Percentiles rank a stretch among this genome's conserved stretches.
Evolutionary conservation across 2,888 invertebrate species (phyloP).

Genomic region (Augochlorella aurata): DNA sequence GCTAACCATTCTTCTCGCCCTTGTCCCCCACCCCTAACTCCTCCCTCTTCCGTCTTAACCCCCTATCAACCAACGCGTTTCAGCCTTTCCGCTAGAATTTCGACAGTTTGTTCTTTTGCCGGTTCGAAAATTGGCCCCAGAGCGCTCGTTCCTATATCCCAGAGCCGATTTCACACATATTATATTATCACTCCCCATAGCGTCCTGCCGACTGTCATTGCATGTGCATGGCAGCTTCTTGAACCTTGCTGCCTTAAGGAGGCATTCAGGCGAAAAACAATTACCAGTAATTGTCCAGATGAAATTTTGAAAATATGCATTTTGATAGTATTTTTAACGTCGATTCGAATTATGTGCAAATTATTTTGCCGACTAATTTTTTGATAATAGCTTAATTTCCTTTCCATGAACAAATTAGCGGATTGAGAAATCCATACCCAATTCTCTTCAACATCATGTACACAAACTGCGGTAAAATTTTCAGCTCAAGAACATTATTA

Average conservation of each 20-base stretch:
- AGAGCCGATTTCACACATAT: slow-evolving; percentile 33
- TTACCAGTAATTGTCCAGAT: too few species aligned
- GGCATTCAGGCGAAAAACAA: too few species aligned
- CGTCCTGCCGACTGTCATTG: slow-evolving; percentile 1
- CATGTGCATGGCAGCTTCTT: not conserved
- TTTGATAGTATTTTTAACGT: too few species aligned
- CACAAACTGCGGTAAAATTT: too few species aligned
- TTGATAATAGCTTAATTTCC: too few species aligned
- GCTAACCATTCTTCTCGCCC: slow-evolving; percentile 45
- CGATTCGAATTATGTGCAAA: too few species aligned
- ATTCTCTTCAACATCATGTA: too few species aligned
- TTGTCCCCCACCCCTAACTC: not conserved
- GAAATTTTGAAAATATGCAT: too few species aligned
- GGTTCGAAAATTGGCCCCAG: slow-evolving; percentile 24
- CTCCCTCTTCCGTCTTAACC: not conserved
- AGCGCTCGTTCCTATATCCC: slow-evolving; percentile 43
- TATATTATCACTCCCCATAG: slow-evolving; percentile 42
- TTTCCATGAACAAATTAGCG: too few species aligned
- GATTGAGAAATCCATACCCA: too few species aligned
- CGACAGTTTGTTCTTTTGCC: slow-evolving; percentile 33
- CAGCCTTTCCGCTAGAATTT: slow-evolving; percentile 9
- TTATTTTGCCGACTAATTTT: too few species aligned
- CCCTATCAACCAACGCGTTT: not conserved
- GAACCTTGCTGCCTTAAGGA: not conserved
- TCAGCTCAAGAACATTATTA: too few species aligned